Evolutionary conservation across 2,797 vertebrate genomes (phyloP), one percentile per base, ranked within the genome.

Genomic region (Tangara arthus): DNA sequence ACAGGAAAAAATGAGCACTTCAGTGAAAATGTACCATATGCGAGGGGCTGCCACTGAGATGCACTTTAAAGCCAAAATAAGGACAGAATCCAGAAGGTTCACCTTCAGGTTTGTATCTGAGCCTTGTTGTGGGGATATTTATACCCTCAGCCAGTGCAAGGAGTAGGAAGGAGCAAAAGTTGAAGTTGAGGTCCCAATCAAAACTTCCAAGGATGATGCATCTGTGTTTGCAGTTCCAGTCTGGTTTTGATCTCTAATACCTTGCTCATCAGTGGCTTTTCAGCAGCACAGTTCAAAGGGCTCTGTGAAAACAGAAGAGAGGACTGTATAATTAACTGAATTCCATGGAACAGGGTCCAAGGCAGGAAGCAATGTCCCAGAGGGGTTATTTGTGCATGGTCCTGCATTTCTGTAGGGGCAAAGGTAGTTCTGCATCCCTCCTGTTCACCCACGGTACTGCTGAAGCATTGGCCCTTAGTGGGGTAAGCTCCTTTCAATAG

Each of bases 61-160:
- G 72, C 66, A 32, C 55, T 94, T 91, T 57, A 82, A 93, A 95
- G 55, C 72, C 61, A 93, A 89, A 93, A 91, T 42, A 90, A 90
- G 70, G 37, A 41, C 46, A 86, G 61, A 44, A 88, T 15, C n/a
- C 42, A 81, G 24, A 32, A 91, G 52, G 39, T 75, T 83, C 72
- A 69, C 24, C 41, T 71, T 55, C 47, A 28, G 26, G 59, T 93
- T 85, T 82, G 30, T 11, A 20, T 44, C 55, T 56, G 68, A 83
- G 50, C 46, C 41, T 79, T 79, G 75, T 27, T 79, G 32, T 50
- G 69, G 44, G 53, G 32, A 14, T 82, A 52, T 86, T 92, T 57
- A 66, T 53, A 63, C 49, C 32, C 57, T 90, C 49, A 47, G 28
- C 35, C 66, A 64, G 53, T 0, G 2, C 22, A 52, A 37, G 1